Evolutionary conservation across 2,113 vertebrate genomes (phyloP).

Genomic region (Heteronetta atricapilla): DNA sequence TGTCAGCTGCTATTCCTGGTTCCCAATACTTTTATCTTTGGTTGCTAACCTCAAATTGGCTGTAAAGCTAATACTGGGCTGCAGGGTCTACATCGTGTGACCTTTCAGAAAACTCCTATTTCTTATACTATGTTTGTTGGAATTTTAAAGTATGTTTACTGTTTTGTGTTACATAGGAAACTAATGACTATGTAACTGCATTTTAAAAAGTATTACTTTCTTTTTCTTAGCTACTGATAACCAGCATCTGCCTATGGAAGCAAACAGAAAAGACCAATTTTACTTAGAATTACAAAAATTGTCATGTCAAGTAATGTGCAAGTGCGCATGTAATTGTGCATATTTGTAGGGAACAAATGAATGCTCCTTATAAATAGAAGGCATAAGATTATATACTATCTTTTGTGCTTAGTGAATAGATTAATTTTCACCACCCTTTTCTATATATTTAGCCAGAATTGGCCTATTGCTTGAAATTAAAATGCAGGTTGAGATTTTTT

Average conservation of each 20-base stretch:
- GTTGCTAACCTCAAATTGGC: background rate
- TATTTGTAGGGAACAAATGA: background rate
- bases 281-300: background rate
- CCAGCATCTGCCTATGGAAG: background rate
- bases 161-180: background rate
- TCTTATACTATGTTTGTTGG: background rate
- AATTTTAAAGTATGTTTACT: background rate
- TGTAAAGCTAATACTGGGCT: background rate
- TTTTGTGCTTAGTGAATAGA: background rate
- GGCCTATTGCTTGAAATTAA: conserved; percentile 6
- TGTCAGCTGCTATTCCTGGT: background rate
- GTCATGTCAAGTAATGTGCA: background rate
- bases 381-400: background rate
- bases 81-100: background rate
- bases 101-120: background rate
- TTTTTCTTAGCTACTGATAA: background rate
- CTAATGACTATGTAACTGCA: background rate
- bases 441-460: background rate
- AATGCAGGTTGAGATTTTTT: background rate
- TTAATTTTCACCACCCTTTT: background rate
- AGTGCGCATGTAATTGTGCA: background rate
- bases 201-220: background rate
- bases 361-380: background rate
- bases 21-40: background rate
- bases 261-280: background rate